These are phyloP conservation scores for Chironex yamaguchii DNA, from an alignment of 30 jellyfish, hydroid and myxozoan species.

Conservation along the genomic window DNA sequence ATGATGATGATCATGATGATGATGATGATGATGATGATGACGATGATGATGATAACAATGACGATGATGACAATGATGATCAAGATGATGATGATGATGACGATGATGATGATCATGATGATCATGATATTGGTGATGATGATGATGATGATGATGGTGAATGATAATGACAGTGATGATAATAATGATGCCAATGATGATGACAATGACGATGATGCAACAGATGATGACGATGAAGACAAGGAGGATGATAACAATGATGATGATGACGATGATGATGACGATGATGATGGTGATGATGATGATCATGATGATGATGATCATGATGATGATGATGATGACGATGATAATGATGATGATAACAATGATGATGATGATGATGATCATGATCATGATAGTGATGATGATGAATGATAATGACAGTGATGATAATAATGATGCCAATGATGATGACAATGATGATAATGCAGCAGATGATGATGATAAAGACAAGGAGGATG, in stretches of 20 bases:
- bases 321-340: slow-evolving; percentile 34
- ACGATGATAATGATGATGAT: background rate
- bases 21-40: slow-evolving; percentile 1
- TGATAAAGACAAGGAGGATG: too few relatives aligned
- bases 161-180: too few relatives aligned
- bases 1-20: background rate
- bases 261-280: slow-evolving; percentile 59
- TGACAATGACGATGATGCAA: slow-evolving; percentile 13
- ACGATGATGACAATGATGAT: background rate
- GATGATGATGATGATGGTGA: too few relatives aligned
- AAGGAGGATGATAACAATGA: slow-evolving; percentile 41
- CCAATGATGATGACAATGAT: too few relatives aligned
- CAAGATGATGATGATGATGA: background rate
- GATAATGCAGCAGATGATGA: too few relatives aligned
- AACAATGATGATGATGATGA: background rate
- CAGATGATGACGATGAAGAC: slow-evolving; percentile 45
- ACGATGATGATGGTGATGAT: slow-evolving; percentile 57
- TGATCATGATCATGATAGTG: background rate
- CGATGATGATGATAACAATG: background rate
- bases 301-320: slow-evolving; percentile 52
- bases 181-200: background rate
- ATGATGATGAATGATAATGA: background rate
- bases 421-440: too few relatives aligned
- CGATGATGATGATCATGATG: background rate
- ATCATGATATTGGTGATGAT: too few relatives aligned